Conservation (phyloP, 2,797 vertebrate genomes). For the Pempheris klunzingeri region DNA sequence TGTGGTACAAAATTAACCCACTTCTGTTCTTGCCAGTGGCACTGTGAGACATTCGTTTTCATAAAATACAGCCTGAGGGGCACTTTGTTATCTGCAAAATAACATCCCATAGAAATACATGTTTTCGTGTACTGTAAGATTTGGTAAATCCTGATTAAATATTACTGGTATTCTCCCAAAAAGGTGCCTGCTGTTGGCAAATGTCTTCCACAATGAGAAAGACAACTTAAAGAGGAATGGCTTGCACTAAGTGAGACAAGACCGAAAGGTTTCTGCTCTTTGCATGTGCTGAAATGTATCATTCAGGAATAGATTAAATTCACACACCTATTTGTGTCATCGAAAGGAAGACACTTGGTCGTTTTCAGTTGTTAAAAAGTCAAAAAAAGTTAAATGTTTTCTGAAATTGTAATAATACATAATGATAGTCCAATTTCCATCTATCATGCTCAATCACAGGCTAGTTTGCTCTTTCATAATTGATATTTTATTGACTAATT, state of each 20-base stretch:
- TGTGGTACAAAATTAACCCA: slow-evolving; percentile 27
- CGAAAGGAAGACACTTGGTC: no score
- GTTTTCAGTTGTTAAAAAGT: no score
- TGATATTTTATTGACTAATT: neutral
- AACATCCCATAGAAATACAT: slow-evolving; percentile 4
- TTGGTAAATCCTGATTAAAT: slow-evolving; percentile 5
- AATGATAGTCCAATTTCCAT: neutral
- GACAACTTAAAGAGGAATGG: no score
- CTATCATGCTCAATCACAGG: neutral
- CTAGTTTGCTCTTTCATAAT: neutral
- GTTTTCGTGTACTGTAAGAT: neutral
- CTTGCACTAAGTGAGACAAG: neutral
- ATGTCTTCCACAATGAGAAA: neutral
- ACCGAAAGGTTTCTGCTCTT: slow-evolving; percentile 3
- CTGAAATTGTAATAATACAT: neutral
- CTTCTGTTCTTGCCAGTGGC: slow-evolving; percentile 27
- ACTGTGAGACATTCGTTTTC: slow-evolving; percentile 18
- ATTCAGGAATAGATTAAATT: no score
- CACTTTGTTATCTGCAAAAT: slow-evolving; percentile 18
- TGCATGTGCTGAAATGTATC: neutral
- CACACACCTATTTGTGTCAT: neutral
- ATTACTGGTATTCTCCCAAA: neutral
- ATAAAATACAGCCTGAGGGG: slow-evolving; percentile 9
- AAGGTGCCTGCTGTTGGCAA: no score
- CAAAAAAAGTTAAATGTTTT: neutral